These are phyloP conservation scores for Octodon degus DNA, from an alignment of 2,113 vertebrate genomes.

Conservation along the genomic window DNA sequence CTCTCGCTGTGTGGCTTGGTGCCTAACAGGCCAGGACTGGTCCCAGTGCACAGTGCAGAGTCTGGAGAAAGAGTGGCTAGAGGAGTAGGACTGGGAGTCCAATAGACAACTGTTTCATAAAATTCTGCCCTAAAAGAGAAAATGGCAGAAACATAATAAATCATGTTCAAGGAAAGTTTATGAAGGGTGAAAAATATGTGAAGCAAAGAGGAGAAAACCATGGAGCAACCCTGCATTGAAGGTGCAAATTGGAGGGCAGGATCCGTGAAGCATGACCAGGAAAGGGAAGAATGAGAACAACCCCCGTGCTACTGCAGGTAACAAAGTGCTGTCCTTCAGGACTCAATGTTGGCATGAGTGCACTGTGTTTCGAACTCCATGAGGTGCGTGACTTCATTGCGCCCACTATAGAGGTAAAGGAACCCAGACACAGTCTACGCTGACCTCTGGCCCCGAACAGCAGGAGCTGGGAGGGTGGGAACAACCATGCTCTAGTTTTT, in stretches of 20 bases:
- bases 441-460: neutral
- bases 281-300: neutral
- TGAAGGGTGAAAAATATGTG: neutral
- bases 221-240: neutral
- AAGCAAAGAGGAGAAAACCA: neutral
- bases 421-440: neutral
- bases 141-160: neutral
- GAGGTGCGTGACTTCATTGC: neutral
- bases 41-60: neutral
- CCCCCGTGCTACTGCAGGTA: neutral
- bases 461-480: neutral
- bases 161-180: neutral
- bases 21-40: no score
- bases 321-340: neutral
- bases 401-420: neutral
- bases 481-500: neutral
- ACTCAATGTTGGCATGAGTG: neutral
- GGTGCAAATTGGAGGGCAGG: neutral
- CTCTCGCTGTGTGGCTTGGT: no score
- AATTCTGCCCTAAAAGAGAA: neutral
- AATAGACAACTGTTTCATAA: neutral
- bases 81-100: neutral
- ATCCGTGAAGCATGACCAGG: neutral
- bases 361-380: neutral
- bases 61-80: neutral